Evolutionary conservation across 2,113 vertebrate species (phyloP), one percentile per base, ranked within the genome.

Genomic region (Peromyscus maniculatus): DNA sequence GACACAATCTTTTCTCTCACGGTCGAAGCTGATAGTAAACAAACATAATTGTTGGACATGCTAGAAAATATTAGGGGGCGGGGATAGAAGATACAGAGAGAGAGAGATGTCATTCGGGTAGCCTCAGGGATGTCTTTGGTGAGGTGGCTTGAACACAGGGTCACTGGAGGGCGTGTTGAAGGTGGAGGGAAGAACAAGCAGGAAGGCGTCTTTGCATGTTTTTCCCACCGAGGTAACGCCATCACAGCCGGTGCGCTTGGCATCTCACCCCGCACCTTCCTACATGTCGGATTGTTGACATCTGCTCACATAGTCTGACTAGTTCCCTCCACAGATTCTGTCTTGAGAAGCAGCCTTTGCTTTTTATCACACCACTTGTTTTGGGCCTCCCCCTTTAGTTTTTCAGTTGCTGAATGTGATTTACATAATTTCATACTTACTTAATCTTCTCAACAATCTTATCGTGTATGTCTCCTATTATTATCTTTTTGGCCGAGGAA

Each of bases 321-420:
- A n/a, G 67, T 91, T 90, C 57, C 72, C 72, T 78, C 91, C n/a
- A 67, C 52, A 82, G 77, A 91, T 89, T 52, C 59, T 82, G 46
- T 49, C 64, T 95, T 88, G 57, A 66, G 95, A 78, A 67, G 31
- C 94, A 52, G 67, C 24, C 79, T 64, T 92, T 49, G 74, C 67
- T 94, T 93, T 91, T 46, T 24, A 82, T 69, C 13, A 43, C 39
- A 43, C 7, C 66, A 21, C 55, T 82, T 91, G 77, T 77, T 82
- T 88, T 64, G 52, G 46, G 1, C 55, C 92, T 91, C 49, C 24
- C 91, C 15, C 36, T 74, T 31, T 72, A 46, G 57, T 46, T 90
- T 97, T 94, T 96, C 67, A 57, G 36, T 96, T 94, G 87, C 64
- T 46, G 55, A 93, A 74, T 96, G 75, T 87, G 46, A 84, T 92